A percentile compares a stretch with the other conserved stretches of the same genome.
phyloP scores from a whole-genome alignment of 37 sponge, comb jelly and placozoan species.

The Chondrilla cf. caribensis region DNA sequence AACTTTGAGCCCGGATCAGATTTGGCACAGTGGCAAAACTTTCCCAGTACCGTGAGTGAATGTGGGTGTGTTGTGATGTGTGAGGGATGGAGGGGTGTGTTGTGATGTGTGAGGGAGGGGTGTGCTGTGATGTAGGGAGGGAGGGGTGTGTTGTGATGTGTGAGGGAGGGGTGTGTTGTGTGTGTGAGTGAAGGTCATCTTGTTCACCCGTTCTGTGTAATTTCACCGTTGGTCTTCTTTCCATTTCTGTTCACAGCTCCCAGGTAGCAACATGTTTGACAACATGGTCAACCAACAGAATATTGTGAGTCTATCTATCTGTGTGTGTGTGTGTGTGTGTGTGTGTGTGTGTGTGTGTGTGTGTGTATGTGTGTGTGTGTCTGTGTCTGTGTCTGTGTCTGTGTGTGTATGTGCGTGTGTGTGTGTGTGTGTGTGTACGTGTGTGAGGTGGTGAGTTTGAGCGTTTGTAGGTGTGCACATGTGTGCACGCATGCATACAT shows the following conservation, averaged over 20 bases:
- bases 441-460: constrained; percentile 7
- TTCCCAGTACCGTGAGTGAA: not conserved
- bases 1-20: not conserved
- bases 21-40: not conserved
- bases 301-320: not conserved
- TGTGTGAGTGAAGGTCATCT: not conserved
- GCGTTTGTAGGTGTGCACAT: not conserved
- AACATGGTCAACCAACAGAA: not conserved
- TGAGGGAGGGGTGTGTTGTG: constrained; percentile 1
- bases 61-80: too few species aligned
- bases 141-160: too few species aligned
- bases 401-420: not conserved
- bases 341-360: constrained; percentile 31
- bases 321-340: constrained; percentile 11
- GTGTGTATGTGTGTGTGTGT: constrained; percentile 37
- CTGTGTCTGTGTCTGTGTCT: not conserved
- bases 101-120: too few species aligned
- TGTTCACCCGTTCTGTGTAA: not conserved
- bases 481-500: too few species aligned
- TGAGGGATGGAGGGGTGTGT: too few species aligned
- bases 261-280: constrained; percentile 19
- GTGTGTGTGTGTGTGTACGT: constrained; percentile 7
- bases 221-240: too few species aligned
- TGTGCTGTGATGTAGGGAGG: too few species aligned
- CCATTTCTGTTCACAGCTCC: not conserved